Conservation (phyloP, 2,888 invertebrate genomes). For the Camponotus fellah region DNA sequence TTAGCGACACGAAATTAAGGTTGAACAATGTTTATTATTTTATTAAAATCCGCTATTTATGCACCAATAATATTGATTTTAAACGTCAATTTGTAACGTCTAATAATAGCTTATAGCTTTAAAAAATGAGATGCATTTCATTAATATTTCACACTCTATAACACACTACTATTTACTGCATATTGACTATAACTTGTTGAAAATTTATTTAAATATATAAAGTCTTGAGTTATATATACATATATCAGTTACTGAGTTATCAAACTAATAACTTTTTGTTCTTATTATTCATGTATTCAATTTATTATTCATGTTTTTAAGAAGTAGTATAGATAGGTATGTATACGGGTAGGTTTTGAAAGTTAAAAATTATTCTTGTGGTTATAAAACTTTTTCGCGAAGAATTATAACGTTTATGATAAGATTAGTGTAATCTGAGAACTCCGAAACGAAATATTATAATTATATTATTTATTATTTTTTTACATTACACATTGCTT, state of each 20-base stretch:
- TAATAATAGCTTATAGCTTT: not conserved
- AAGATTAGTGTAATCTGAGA: not conserved
- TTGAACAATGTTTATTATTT: not conserved
- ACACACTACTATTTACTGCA: not conserved
- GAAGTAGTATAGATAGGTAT: too few relatives aligned
- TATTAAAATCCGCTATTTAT: not conserved
- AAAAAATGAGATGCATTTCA: not conserved
- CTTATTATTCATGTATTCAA: too few relatives aligned
- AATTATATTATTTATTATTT: not conserved
- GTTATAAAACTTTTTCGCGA: too few relatives aligned
- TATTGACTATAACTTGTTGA: not conserved
- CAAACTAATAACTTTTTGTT: too few relatives aligned
- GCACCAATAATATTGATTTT: not conserved
- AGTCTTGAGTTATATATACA: too few relatives aligned
- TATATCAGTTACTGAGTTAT: too few relatives aligned
- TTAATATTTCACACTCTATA: not conserved
- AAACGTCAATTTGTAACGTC: not conserved
- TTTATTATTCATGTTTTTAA: too few relatives aligned
- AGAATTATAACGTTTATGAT: too few relatives aligned
- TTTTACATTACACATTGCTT: not conserved
- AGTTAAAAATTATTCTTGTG: too few relatives aligned
- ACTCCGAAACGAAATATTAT: not conserved
- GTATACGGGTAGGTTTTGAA: too few relatives aligned
- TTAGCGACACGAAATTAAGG: not conserved
- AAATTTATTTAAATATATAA: not conserved